Conservation (phyloP, 2,888 invertebrate species). For the Hermodice carunculata region DNA sequence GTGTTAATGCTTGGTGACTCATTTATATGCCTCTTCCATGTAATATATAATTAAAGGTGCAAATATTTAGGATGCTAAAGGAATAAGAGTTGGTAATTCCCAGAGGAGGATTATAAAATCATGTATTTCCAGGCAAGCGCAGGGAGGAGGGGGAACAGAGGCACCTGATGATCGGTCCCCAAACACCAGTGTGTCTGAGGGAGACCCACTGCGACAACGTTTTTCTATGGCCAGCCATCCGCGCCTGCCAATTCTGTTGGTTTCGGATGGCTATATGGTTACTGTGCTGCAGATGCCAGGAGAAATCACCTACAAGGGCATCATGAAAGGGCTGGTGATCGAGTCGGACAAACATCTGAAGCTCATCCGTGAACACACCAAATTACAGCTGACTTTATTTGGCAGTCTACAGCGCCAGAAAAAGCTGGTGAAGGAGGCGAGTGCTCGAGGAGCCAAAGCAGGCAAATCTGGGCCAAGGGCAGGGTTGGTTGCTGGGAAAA, state of each 20-base stretch:
- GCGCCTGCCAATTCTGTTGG: slow-evolving; percentile 60
- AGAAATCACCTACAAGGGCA: slow-evolving; percentile 52
- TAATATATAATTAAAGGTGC: too few species aligned
- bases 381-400: background rate
- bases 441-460: background rate
- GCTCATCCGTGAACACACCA: slow-evolving; percentile 4
- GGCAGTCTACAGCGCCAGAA: slow-evolving; percentile 6
- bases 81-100: too few species aligned
- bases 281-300: slow-evolving; percentile 58
- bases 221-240: slow-evolving; percentile 65
- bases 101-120: too few species aligned
- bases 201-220: slow-evolving; percentile 50
- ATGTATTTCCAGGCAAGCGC: too few species aligned
- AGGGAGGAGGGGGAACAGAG: too few species aligned
- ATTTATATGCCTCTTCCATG: too few species aligned
- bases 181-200: background rate
- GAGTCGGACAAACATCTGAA: slow-evolving; percentile 25
- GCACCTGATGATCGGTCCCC: background rate
- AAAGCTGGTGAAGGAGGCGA: slow-evolving; percentile 3
- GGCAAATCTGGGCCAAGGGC: background rate
- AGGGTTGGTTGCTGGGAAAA: background rate
- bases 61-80: too few species aligned
- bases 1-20: too few species aligned
- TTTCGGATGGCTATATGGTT: slow-evolving; percentile 67
- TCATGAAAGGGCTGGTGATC: slow-evolving; percentile 55